Evolutionary conservation across 35 echinoderm and acorn worm genomes (phyloP).

Genomic region (Apostichopus parvimensis): DNA sequence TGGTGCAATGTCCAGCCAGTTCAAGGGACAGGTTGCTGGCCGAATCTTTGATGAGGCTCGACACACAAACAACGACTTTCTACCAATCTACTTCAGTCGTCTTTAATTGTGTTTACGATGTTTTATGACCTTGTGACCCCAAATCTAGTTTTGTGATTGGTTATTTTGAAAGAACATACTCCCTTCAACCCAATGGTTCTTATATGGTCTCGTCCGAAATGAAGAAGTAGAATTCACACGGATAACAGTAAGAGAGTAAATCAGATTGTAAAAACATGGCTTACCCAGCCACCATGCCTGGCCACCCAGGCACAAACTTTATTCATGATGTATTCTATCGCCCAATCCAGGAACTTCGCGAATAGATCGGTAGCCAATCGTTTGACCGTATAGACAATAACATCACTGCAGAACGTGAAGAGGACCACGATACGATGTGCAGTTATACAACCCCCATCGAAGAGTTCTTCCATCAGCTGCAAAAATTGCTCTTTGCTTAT

Average conservation of each 20-base stretch:
- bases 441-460: neutral
- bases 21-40: too few species aligned
- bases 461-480: slow-evolving; percentile 18
- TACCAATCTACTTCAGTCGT: too few species aligned
- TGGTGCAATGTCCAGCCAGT: too few species aligned
- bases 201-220: too few species aligned
- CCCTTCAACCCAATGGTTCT: too few species aligned
- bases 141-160: too few species aligned
- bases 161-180: too few species aligned
- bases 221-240: too few species aligned
- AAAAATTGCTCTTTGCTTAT: slow-evolving; percentile 31
- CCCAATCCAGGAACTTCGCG: slow-evolving; percentile 25
- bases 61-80: too few species aligned
- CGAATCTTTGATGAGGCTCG: too few species aligned
- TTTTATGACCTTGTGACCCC: neutral
- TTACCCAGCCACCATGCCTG: slow-evolving; percentile 53
- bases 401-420: slow-evolving; percentile 47
- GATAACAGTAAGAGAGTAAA: too few species aligned
- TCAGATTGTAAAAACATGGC: neutral
- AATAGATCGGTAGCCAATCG: neutral
- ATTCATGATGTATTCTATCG: slow-evolving; percentile 25
- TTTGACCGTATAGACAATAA: slow-evolving; percentile 1
- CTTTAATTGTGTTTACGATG: too few species aligned
- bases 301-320: slow-evolving; percentile 46
- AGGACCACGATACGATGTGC: slow-evolving; percentile 17